Evolutionary conservation across 2,797 vertebrate species (phyloP).

Genomic region (Enteromius argenteus): DNA sequence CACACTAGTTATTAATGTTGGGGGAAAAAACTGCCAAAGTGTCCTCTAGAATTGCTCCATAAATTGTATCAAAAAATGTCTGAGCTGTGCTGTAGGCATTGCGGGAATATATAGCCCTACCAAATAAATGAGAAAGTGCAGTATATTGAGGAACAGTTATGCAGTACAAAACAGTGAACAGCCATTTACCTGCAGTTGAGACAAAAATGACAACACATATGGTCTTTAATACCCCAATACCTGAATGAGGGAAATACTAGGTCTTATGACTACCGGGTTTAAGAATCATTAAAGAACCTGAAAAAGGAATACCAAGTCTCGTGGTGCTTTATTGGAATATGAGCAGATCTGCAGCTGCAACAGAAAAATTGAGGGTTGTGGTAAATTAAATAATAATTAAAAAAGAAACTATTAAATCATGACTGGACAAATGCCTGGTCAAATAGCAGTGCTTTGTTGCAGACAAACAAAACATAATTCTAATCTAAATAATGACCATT

Average conservation of each 20-base stretch:
- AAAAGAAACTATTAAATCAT: constrained; percentile 3
- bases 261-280: background rate
- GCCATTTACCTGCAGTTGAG: constrained; percentile 29
- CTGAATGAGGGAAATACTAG: background rate
- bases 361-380: background rate
- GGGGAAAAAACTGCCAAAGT: background rate
- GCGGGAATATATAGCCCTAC: background rate
- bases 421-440: constrained; percentile 8
- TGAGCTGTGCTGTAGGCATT: background rate
- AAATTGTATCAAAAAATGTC: background rate
- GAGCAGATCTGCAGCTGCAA: background rate
- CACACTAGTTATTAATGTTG: background rate
- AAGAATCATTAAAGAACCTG: constrained; percentile 6
- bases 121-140: constrained; percentile 25
- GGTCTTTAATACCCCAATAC: background rate
- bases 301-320: background rate
- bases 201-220: constrained; percentile 1
- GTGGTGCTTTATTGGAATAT: background rate
- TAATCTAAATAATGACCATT: constrained; percentile 24
- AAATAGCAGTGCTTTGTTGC: constrained; percentile 42
- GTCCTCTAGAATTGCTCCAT: background rate
- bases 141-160: constrained; percentile 36
- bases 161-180: constrained; percentile 56
- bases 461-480: constrained; percentile 51
- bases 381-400: background rate